A percentile compares a stretch with the other conserved stretches of the same genome.
These are phyloP conservation scores for Synaphobranchus kaupii DNA, from an alignment of 2,797 vertebrate species.

Conservation along the genomic window DNA sequence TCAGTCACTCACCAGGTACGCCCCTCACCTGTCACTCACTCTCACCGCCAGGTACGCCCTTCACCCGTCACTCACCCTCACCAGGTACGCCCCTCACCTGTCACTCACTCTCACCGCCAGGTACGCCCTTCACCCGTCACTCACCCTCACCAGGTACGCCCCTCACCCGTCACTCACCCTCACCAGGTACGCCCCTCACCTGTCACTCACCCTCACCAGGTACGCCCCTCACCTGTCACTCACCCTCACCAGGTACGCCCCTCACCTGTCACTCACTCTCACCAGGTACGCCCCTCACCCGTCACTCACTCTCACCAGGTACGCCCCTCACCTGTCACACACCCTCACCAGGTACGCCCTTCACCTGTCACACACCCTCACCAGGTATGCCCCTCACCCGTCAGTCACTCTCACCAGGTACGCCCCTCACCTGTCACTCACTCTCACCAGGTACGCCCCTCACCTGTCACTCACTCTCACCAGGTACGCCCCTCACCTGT, in stretches of 20 bases:
- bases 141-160: constrained; percentile 87
- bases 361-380: too few relatives aligned
- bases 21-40: too few relatives aligned
- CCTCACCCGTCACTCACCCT: background rate
- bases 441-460: background rate
- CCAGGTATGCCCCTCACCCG: too few relatives aligned
- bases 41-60: too few relatives aligned
- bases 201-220: constrained; percentile 90
- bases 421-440: constrained; percentile 11
- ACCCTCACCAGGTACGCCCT: too few relatives aligned
- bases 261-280: background rate
- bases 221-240: constrained; percentile 46
- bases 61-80: too few relatives aligned
- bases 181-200: constrained; percentile 37
- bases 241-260: background rate
- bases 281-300: background rate
- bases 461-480: background rate
- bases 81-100: too few relatives aligned
- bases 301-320: too few relatives aligned
- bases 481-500: background rate
- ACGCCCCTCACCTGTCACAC: too few relatives aligned
- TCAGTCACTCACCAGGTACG: too few relatives aligned
- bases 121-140: constrained; percentile 75
- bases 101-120: constrained; percentile 79
- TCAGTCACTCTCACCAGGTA: constrained; percentile 90